phyloP scores from a whole-genome alignment of 2,113 vertebrate species.

The Tenrec ecaudatus region DNA sequence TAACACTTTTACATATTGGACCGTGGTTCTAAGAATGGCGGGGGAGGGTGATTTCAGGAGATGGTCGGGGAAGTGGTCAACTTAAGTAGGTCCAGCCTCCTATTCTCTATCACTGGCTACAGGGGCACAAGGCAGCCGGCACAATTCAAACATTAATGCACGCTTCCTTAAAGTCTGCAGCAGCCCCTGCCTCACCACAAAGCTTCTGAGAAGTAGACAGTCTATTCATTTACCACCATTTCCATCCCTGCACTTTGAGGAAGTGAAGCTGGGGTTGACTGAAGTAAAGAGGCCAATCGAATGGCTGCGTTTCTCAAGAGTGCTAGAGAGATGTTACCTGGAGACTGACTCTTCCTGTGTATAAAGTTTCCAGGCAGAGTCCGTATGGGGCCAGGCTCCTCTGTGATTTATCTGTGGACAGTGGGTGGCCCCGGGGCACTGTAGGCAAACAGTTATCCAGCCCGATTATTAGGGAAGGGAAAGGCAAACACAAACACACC shows the following conservation, averaged over 20 bases:
- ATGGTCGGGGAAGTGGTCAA: not conserved
- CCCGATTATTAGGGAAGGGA: conserved; percentile 77
- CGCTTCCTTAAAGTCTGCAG: conserved; percentile 57
- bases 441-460: conserved; percentile 55
- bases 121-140: conserved; percentile 9
- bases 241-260: conserved; percentile 45
- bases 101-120: conserved; percentile 46
- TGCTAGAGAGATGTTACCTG: conserved; percentile 62
- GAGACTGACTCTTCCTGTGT: conserved; percentile 39
- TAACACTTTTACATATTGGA: not conserved
- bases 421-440: conserved; percentile 76
- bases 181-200: conserved; percentile 18
- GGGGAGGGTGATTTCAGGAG: not conserved
- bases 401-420: conserved; percentile 79
- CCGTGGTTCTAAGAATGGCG: not conserved
- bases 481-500: conserved; percentile 82
- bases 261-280: conserved; percentile 35
- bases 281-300: conserved; percentile 43
- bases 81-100: not conserved
- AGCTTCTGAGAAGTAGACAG: conserved; percentile 50
- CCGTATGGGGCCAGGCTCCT: conserved; percentile 10
- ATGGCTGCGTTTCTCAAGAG: conserved; percentile 21
- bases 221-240: not conserved
- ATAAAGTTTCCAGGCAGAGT: conserved; percentile 26
- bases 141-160: conserved; percentile 51